phyloP scores from a whole-genome alignment of 2,797 vertebrate species.

The Anomalospiza imberbis region DNA sequence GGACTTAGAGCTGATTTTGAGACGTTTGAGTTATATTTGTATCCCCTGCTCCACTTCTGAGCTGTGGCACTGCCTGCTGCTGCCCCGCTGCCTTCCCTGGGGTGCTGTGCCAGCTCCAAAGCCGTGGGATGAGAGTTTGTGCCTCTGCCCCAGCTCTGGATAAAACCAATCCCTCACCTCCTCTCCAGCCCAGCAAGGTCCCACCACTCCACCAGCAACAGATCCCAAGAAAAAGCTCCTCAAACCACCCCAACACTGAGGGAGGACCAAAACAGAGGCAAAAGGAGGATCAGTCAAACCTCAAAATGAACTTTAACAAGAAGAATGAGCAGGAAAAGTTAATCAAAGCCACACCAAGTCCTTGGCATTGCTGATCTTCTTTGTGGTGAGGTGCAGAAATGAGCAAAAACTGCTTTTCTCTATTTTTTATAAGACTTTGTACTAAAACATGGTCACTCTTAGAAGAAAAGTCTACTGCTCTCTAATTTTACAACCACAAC shows the following conservation, averaged over 20 bases:
- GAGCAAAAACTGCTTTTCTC: neutral
- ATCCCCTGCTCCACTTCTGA: neutral
- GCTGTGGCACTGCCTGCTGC: neutral
- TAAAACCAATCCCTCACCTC: accelerated
- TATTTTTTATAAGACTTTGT: neutral
- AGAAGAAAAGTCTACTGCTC: neutral
- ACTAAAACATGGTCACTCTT: neutral
- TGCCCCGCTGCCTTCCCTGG: neutral
- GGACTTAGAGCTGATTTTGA: neutral
- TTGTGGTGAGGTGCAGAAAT: neutral
- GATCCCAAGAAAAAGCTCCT: neutral
- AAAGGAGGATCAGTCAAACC: neutral
- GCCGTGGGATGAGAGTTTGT: accelerated
- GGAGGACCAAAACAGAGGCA: neutral
- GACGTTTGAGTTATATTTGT: neutral
- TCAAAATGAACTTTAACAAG: constrained; percentile 1
- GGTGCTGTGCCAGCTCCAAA: neutral
- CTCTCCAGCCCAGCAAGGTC: neutral
- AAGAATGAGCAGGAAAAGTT: neutral
- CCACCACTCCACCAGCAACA: neutral
- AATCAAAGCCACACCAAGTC: neutral
- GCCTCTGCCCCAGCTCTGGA: neutral
- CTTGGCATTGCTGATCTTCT: neutral
- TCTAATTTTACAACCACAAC: neutral
- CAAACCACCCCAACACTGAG: neutral